phyloP scores from a whole-genome alignment of 2,113 vertebrate genomes.

The Phrynocephalus versicolor region DNA sequence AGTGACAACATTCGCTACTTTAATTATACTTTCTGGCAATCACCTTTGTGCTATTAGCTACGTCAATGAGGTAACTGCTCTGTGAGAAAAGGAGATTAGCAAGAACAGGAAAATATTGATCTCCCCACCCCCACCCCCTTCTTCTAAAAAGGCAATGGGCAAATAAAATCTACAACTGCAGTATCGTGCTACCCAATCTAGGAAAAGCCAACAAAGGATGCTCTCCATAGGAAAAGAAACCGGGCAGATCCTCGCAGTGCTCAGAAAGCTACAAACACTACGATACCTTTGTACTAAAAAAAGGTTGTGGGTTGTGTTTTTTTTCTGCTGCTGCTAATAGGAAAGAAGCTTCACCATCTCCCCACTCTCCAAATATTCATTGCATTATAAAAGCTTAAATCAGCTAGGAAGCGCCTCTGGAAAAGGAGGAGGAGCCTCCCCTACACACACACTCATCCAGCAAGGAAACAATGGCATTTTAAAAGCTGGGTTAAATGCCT shows the following conservation, averaged over 20 bases:
- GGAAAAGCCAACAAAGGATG: conserved; percentile 65
- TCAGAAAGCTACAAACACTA: conserved; percentile 24
- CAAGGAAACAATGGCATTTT: conserved; percentile 71
- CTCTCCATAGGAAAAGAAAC: conserved; percentile 38
- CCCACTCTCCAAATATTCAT: conserved; percentile 55
- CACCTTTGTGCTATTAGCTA: conserved; percentile 56
- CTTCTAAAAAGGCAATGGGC: neutral
- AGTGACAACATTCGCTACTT: conserved; percentile 32
- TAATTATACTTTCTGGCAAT: conserved; percentile 55
- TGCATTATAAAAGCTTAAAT: conserved; percentile 51
- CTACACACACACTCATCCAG: conserved; percentile 40
- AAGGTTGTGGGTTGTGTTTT: too few species aligned
- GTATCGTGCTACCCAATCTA: conserved; percentile 58
- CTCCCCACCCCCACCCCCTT: conserved; percentile 31
- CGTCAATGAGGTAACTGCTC: conserved; percentile 67
- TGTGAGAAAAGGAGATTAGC: conserved; percentile 58
- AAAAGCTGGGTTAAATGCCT: conserved; percentile 51
- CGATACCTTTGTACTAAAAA: conserved; percentile 13
- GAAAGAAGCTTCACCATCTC: conserved; percentile 28
- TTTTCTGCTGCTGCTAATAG: conserved; percentile 36
- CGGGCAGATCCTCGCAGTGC: conserved; percentile 6
- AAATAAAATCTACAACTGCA: conserved; percentile 66
- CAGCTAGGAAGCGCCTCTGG: conserved; percentile 50
- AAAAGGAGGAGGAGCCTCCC: conserved; percentile 71
- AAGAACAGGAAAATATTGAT: conserved; percentile 59